phyloP scores from a whole-genome alignment of 2,797 vertebrate species.

The Falco columbarius region DNA sequence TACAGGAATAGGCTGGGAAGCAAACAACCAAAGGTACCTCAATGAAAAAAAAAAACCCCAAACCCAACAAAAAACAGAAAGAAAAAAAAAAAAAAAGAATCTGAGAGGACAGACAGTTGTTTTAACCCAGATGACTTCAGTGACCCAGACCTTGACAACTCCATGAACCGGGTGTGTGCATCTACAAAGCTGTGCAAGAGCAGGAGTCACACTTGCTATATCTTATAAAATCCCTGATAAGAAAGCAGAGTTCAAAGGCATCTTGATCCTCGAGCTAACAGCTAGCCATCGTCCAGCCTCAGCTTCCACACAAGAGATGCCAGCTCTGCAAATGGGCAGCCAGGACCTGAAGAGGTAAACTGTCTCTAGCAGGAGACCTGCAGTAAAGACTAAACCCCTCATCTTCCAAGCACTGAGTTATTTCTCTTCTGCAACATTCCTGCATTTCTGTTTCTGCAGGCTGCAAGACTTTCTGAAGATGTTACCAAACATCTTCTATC shows the following conservation, averaged over 20 bases:
- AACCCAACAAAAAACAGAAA: too few relatives aligned
- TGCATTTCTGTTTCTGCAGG: neutral
- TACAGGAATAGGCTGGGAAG: neutral
- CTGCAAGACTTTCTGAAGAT: neutral
- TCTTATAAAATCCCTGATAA: neutral
- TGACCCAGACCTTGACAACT: neutral
- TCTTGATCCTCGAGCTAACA: neutral
- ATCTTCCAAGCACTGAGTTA: neutral
- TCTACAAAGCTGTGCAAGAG: neutral
- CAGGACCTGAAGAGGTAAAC: neutral
- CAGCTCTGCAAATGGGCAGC: neutral
- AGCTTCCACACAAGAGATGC: neutral
- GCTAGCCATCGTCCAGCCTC: neutral
- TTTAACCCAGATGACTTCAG: neutral
- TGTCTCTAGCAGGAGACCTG: neutral
- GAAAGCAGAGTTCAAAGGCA: neutral
- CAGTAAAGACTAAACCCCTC: neutral
- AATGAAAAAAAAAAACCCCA: fast-evolving
- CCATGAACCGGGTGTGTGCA: neutral
- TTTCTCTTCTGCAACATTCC: neutral
- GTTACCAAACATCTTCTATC: neutral
- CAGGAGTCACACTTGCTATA: neutral
- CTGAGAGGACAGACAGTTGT: neutral
- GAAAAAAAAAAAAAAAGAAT: fast-evolving
- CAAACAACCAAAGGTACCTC: neutral